Base-by-base conservation (phyloP, 2,888 invertebrate species). In the Sialis fuliginosa region DNA sequence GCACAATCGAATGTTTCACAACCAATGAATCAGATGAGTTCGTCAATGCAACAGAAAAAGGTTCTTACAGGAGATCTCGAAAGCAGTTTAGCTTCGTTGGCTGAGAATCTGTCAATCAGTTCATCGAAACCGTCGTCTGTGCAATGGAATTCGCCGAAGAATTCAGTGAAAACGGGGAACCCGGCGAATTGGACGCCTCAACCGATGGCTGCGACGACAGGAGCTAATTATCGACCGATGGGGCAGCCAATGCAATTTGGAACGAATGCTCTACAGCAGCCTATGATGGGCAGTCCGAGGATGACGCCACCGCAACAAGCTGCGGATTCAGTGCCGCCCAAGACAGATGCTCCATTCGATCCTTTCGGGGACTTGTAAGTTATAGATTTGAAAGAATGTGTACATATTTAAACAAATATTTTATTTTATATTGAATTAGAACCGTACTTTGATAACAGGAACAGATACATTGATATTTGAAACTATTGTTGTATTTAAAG, bases 51-150 rank as follows among this genome's bases (percentile, higher is more conserved):
- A 13, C 54, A 60, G 6, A 54, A 60, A 4, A 72, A 72, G 57
- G 81, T 95, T 48, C 74, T 95, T 51, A 89, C 91, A 10, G 90
- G 91, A 45, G 95, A 95, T 67, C 70, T 96, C 63, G 95, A 96
- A 64, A 86, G 89, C 54, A 93, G 92, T 55, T 78, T 96, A 51
- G 91, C 92, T 50, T 86, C 86, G 53, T 72, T 96, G 56, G 95
- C 92, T 51, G 90, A 93, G 68, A 95, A 93, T 68, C 75, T 96
- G 57, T 77, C 81, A 56, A 90, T 90, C 62, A 88, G 88, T 69
- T 64, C 67, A 44, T 80, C 79, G 52, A 73, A 73, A 6, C 66
- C 74, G 40, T 73, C 73, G 34, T 71, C 71, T 58, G 76, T 83
- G 70, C 87, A 88, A 70, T 89, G 89, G 89, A 88, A 82, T 65